These are phyloP conservation scores for Cryptosula pallasiana DNA, from an alignment of 2,888 invertebrate species.

Conservation along the genomic window DNA sequence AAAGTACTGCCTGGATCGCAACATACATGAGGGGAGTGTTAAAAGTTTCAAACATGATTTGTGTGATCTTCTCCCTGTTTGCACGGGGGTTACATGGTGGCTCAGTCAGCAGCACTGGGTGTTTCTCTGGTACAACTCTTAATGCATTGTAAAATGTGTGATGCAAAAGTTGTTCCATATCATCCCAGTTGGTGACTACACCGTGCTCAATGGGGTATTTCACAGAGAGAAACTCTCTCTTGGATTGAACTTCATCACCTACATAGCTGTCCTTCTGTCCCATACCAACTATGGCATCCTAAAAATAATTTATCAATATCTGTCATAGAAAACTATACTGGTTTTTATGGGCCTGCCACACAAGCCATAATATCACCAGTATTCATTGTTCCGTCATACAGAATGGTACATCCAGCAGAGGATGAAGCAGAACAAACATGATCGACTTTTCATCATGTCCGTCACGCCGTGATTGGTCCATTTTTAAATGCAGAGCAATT, in stretches of 20 bases:
- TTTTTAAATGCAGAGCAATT: too few species aligned
- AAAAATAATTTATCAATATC: too few species aligned
- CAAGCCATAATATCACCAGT: too few species aligned
- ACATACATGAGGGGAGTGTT: constrained; percentile 80
- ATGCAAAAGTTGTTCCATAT: constrained; percentile 87
- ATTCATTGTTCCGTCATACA: too few species aligned
- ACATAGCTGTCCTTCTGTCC: constrained; percentile 95
- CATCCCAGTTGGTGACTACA: constrained; percentile 58
- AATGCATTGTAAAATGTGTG: constrained; percentile 98
- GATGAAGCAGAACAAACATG: constrained; percentile 19
- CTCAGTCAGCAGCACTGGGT: constrained; percentile 86
- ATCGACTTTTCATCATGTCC: too few species aligned
- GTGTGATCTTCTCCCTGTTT: constrained; percentile 91
- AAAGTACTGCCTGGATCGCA: constrained; percentile 84
- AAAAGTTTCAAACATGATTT: constrained; percentile 58
- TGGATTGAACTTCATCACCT: constrained; percentile 92
- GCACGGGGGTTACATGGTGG: constrained; percentile 91
- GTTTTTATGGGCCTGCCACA: too few species aligned
- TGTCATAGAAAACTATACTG: too few species aligned
- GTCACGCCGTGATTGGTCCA: too few species aligned
- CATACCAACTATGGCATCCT: constrained; percentile 84
- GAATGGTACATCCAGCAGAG: not conserved
- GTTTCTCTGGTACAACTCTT: constrained; percentile 90
- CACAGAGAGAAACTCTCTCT: constrained; percentile 58
- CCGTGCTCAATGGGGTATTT: constrained; percentile 60